Evolutionary conservation across 1,140 invertebrate species (phyloP).

Genomic region (Sarcophaga bullata): DNA sequence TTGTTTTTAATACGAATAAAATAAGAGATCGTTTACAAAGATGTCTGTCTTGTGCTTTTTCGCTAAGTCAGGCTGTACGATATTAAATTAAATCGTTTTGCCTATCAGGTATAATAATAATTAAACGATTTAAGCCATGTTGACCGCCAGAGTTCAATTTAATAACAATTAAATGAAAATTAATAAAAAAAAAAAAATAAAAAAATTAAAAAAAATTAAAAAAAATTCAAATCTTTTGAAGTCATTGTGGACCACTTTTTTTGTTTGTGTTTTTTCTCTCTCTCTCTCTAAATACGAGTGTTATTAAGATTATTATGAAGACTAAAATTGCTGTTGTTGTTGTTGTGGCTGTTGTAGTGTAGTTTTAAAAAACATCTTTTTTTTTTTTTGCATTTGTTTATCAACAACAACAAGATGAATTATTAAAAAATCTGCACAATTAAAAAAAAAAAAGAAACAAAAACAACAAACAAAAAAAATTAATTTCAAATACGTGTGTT

Average conservation of each 20-base stretch:
- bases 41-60: too few species aligned
- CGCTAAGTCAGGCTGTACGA: too few species aligned
- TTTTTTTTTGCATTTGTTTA: background rate
- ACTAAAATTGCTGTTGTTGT: background rate
- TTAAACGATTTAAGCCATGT: background rate
- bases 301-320: too few species aligned
- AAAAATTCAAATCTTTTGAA: slow-evolving; percentile 10
- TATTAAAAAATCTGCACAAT: background rate
- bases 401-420: background rate
- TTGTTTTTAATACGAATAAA: too few species aligned
- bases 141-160: slow-evolving; percentile 27
- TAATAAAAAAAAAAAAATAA: background rate
- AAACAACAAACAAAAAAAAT: too few species aligned
- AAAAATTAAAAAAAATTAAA: too few species aligned
- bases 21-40: too few species aligned
- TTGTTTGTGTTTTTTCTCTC: background rate
- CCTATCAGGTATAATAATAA: too few species aligned
- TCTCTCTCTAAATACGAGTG: too few species aligned
- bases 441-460: too few species aligned
- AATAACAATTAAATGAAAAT: background rate
- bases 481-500: too few species aligned
- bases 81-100: too few species aligned
- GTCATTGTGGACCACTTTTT: slow-evolving; percentile 33
- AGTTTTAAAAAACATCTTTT: slow-evolving; percentile 6
- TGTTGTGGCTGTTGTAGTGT: background rate